Evolutionary conservation across 2,888 invertebrate species (phyloP), one percentile per base, ranked within the genome.

Genomic region (Coelinius sp.): DNA sequence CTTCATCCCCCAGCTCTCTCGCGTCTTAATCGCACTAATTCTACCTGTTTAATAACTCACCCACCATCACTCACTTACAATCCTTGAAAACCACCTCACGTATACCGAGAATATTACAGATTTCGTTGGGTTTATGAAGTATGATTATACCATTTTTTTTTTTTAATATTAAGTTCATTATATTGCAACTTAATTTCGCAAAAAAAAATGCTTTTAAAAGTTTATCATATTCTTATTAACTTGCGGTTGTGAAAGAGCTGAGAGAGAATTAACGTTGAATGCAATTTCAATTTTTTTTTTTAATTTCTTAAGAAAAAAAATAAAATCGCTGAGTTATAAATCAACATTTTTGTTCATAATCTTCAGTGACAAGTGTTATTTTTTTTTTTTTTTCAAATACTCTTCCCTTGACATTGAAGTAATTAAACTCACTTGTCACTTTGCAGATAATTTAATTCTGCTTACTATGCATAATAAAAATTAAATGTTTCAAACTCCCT

Each of bases 1-100:
- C 52, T 53, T 14, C 52, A 52, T 52, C 46, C 46, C 46, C 46
- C 46, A 20, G 38, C 52, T 38, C 17, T 67, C 35, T 38, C 17
- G 52, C 35, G 59, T 59, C 35, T 59, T 59, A 46, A 65, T 49
- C 46, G 46, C 44, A 44, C 20, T 24, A 64, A 44, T 46, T 64
- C 44, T 25, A n/a, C 25, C 46, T 49, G 46, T 17, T 49, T 49
- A 49, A 49, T 49, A 44, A 44, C 44, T 44, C 44, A 44, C 44
- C 17, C 44, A 17, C 46, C 46, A 7, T 20, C 46, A 7, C 46
- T 49, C 46, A 49, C 20, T 49, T 20, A 8, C 46, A 5, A 49
- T 49, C 46, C 46, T 8, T 20, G 2, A 41, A 5, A 49, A 2
- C 46, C 20, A 6, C 20, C 2, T 49, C 46, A 5, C 20, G 5